Evolutionary conservation across 2,797 vertebrate species (phyloP).

Genomic region (Antrozous pallidus): DNA sequence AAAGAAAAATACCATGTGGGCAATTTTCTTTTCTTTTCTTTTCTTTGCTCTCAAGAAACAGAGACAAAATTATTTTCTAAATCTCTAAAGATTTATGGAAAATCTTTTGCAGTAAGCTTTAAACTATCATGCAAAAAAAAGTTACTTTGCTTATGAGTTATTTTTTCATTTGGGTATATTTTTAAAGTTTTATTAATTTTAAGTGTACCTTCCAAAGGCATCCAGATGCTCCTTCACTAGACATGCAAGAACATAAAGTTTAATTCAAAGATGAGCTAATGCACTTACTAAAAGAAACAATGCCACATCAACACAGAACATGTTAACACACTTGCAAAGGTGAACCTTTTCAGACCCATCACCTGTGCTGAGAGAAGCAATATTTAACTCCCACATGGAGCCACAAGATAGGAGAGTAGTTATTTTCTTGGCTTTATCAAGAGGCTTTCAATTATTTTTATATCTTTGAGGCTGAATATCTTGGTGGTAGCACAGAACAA

Average conservation of each 20-base stretch:
- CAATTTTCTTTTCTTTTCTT: no score
- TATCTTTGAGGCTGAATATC: conserved; percentile 48
- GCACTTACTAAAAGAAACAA: conserved; percentile 15
- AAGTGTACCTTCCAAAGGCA: not conserved
- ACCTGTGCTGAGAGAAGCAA: not conserved
- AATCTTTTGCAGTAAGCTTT: not conserved
- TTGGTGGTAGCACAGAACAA: conserved; percentile 48
- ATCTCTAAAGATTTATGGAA: not conserved
- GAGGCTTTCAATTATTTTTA: conserved; percentile 53
- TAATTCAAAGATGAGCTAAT: not conserved
- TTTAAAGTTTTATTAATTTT: not conserved
- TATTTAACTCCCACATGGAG: conserved; percentile 19
- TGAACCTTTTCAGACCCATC: not conserved
- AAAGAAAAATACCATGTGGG: not conserved
- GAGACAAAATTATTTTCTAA: not conserved
- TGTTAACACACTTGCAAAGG: not conserved
- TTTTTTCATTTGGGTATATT: not conserved
- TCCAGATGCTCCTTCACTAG: not conserved
- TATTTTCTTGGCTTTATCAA: conserved; percentile 35
- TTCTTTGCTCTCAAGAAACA: not conserved
- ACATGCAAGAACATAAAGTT: not conserved
- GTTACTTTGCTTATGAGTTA: not conserved
- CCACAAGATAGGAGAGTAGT: not conserved
- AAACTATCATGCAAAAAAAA: not conserved
- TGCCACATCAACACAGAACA: not conserved